phyloP scores from a whole-genome alignment of 2,113 vertebrate genomes.

The Mirounga angustirostris region DNA sequence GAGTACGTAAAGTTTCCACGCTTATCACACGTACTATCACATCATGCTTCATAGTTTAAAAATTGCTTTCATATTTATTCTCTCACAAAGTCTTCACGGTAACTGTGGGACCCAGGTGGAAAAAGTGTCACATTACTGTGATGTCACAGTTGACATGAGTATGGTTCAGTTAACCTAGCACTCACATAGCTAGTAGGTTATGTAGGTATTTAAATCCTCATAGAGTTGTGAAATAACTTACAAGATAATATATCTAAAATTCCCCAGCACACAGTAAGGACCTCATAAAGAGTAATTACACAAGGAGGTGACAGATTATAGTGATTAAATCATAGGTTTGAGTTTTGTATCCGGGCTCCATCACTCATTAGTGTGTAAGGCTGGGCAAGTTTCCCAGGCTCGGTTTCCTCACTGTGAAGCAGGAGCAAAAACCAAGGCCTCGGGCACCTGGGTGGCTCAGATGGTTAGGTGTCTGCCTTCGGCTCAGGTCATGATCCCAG shows the following conservation, averaged over 20 bases:
- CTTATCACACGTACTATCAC: background rate
- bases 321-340: conserved; percentile 44
- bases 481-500: no score
- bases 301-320: background rate
- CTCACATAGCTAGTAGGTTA: background rate
- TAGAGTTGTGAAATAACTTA: conserved; percentile 12
- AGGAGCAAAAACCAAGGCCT: background rate
- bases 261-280: background rate
- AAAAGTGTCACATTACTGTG: background rate
- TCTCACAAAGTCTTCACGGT: conserved; percentile 7
- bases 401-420: background rate
- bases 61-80: conserved; percentile 12
- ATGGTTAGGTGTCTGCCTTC: no score
- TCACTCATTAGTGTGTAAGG: background rate
- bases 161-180: conserved; percentile 41
- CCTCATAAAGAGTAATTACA: background rate
- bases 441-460: no score
- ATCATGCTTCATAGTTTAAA: background rate
- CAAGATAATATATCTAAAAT: conserved; percentile 3
- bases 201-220: background rate
- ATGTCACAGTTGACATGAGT: background rate
- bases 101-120: background rate
- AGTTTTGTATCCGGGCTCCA: background rate
- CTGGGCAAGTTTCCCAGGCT: background rate
- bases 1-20: background rate